These are phyloP conservation scores for Thumatha senex DNA, from an alignment of 2,888 invertebrate species.

Conservation along the genomic window DNA sequence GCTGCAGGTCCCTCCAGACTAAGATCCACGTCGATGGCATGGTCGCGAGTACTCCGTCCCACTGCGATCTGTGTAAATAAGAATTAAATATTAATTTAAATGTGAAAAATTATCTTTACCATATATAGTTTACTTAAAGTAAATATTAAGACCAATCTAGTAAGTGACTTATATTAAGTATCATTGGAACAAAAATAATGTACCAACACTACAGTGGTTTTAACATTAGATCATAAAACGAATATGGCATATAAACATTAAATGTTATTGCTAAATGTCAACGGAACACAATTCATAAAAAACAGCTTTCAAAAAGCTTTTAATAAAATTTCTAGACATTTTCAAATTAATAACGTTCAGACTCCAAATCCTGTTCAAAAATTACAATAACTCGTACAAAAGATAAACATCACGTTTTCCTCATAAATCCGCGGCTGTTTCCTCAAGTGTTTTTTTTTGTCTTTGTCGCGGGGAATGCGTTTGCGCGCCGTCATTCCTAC, in stretches of 20 bases:
- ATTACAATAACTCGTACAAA: conserved; percentile 3
- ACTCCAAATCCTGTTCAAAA: conserved; percentile 1
- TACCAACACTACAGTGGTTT: too few species aligned
- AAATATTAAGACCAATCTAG: conserved; percentile 6
- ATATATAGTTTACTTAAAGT: conserved; percentile 16
- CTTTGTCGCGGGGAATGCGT: too few species aligned
- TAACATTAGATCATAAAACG: too few species aligned
- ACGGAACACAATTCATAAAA: conserved; percentile 19
- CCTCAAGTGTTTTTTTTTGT: too few species aligned
- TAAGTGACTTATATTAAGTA: conserved; percentile 5
- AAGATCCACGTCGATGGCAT: conserved; percentile 96
- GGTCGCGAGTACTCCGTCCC: conserved; percentile 94
- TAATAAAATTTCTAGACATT: conserved; percentile 4
- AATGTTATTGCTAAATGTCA: conserved; percentile 53
- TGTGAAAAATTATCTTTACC: conserved; percentile 13
- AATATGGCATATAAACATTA: conserved; percentile 7
- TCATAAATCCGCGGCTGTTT: conserved; percentile 25
- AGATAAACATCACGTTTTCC: conserved; percentile 26
- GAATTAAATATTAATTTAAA: conserved; percentile 8
- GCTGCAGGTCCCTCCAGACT: conserved; percentile 96
- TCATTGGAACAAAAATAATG: conserved; percentile 2
- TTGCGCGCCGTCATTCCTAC: too few species aligned
- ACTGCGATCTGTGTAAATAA: conserved; percentile 90
- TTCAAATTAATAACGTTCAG: conserved; percentile 3
- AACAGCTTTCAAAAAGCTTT: not conserved